Percentiles rank a stretch among this genome's conserved stretches.
phyloP scores from a whole-genome alignment of 1,140 invertebrate genomes.

The Manduca sexta region DNA sequence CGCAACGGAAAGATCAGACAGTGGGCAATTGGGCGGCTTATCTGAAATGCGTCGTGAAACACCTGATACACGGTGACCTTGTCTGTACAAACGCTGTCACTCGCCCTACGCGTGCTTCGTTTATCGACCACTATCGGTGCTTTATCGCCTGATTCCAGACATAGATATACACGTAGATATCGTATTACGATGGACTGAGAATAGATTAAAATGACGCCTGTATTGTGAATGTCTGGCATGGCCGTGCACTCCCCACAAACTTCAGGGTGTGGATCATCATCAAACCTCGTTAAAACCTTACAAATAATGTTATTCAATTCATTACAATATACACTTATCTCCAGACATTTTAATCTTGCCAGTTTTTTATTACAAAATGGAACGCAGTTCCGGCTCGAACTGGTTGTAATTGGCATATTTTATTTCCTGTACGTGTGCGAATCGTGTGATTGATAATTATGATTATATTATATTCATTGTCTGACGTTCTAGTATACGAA shows the following conservation, averaged over 20 bases:
- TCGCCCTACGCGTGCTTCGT: slow-evolving; percentile 12
- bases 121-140: slow-evolving; percentile 11
- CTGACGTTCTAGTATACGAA: not conserved
- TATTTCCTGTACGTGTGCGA: not conserved
- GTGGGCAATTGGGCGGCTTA: not conserved
- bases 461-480: not conserved
- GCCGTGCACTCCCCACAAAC: too few relatives aligned
- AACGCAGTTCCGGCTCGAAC: not conserved
- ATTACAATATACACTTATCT: not conserved
- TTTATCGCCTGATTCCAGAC: slow-evolving; percentile 29
- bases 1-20: not conserved
- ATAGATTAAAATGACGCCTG: too few relatives aligned
- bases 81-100: slow-evolving; percentile 19
- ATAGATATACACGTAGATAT: slow-evolving; percentile 10
- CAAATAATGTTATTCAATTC: too few relatives aligned
- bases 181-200: not conserved
- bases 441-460: not conserved
- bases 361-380: not conserved
- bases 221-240: too few relatives aligned
- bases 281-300: too few relatives aligned
- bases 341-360: not conserved
- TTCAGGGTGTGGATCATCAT: too few relatives aligned
- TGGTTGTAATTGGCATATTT: not conserved
- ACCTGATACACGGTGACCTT: slow-evolving; percentile 12
- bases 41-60: slow-evolving; percentile 1